These are phyloP conservation scores for Anisognathus igniventris DNA, from an alignment of 2,797 vertebrate genomes.

Conservation along the genomic window DNA sequence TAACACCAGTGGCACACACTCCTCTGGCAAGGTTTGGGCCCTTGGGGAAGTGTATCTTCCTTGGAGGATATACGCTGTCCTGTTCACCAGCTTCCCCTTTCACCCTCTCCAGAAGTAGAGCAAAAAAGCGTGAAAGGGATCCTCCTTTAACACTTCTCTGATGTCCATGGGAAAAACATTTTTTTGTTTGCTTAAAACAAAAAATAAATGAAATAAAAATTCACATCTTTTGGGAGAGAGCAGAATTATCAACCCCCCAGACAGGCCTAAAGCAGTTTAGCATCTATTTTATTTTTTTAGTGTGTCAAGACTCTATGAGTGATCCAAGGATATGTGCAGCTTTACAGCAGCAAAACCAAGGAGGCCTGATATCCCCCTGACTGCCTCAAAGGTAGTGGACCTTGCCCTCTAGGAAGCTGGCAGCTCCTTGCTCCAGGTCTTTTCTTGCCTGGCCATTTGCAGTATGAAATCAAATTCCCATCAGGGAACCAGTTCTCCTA, in stretches of 20 bases:
- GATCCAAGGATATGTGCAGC: not conserved
- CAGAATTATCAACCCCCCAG: not conserved
- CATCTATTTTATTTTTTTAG: not conserved
- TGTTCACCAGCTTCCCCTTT: not conserved
- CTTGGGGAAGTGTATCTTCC: not conserved
- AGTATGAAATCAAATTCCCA: not conserved
- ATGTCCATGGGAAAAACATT: not conserved
- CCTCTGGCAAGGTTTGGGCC: not conserved
- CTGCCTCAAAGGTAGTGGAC: not conserved
- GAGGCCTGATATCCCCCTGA: not conserved
- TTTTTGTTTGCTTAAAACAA: not conserved
- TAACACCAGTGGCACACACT: not conserved
- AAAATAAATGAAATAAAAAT: not conserved
- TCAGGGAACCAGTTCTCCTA: not conserved
- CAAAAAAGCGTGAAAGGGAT: not conserved
- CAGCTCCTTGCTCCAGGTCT: not conserved
- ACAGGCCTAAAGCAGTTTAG: not conserved
- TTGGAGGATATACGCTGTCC: not conserved
- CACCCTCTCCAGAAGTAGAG: not conserved
- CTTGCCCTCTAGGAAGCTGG: not conserved
- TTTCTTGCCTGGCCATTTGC: not conserved
- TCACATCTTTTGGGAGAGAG: not conserved
- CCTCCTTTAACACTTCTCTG: not conserved
- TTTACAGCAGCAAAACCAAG: not conserved
- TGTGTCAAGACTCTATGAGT: not conserved